Base-by-base conservation (phyloP, 2,888 invertebrate species). In the Cerceris rybyensis region DNA sequence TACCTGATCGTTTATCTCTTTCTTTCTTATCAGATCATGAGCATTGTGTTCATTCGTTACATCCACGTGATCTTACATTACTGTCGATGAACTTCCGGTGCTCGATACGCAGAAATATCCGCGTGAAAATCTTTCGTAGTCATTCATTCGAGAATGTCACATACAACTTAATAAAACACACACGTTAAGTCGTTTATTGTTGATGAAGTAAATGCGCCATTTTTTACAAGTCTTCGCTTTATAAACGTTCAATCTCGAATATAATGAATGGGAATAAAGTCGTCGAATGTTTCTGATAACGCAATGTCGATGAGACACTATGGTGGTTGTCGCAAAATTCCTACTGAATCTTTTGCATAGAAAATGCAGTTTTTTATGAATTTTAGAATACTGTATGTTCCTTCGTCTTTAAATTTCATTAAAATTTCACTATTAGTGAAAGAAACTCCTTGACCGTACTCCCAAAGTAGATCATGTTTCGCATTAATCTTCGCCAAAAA, bases 1-100 rank as follows among this genome's bases (percentile, higher is more conserved):
- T 72, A 57, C 52, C 67, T 59, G 70, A 70, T 67, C 67, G 52
- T 52, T 77, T 59, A 28, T 64, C 64, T 54, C 50, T 71, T 71
- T 67, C 28, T 28, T 28, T 28, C 28, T 28, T 28, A 28, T 28
- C 28, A 11, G 5, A 72, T 65, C 55, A n/a, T 28, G 76, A 72
- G 68, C 57, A 60, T 69, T 50, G 76, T 65, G 54, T 65, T 69
- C 52, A 54, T 61, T 61, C 65, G 63, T 74, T 63, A 69, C 75
- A 70, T 70, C 78, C 79, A 80, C 67, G 79, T 78, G 64, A 74
- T 70, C 73, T 55, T 80, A 70, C 70, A 78, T 74, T 71, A 43
- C 61, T 66, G 69, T 77, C 69, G 73, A 77, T 58, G 72, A 74
- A 80, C 71, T 78, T 71, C 16, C 68, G 65, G 17, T 75, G 57